Evolutionary conservation across 2,113 vertebrate species (phyloP), one percentile per base, ranked within the genome.

Genomic region (Trochalopteron elliotii): DNA sequence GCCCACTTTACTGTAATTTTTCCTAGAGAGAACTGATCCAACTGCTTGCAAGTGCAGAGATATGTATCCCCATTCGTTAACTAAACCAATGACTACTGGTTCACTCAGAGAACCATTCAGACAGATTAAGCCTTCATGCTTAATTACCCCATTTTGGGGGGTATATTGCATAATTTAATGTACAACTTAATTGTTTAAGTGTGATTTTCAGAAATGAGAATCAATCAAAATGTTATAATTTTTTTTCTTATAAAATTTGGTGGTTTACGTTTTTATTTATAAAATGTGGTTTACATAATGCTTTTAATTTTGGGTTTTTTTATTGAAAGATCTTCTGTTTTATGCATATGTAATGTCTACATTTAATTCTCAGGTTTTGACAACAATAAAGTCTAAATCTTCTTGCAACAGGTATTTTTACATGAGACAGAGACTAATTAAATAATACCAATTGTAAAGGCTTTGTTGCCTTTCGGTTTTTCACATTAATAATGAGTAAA

Each of bases 381-480:
- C 37, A 82, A 15, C 10, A 53, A 25, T 44, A 9, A 67, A 91
- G 45, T 53, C 78, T 59, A 67, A 90, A 71, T 52, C 93, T 47
- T 89, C 52, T 71, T 45, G 35, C 37, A 90, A 80, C 21, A 81
- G 17, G 35, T 88, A 75, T 83, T 93, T 96, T 90, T 90, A 81
- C 49, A 90, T 39, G 22, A 92, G 14, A 76, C 55, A 74, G 61
- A 86, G 39, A 95, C 87, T 78, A 90, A 82, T 87, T 90, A 89
- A 87, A 87, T 87, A 0, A 82, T 69, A 72, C 13, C 53, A 61
- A 8, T 69, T 87, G 35, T 50, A 87, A 92, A 79, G 56, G 15
- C 42, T 78, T 90, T 93, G 56, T 70, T 94, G 63, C 42, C 31
- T 94, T 93, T 90, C 80, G 44, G n/a, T 84, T 96, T 95, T 65